A percentile compares a stretch with the other conserved stretches of the same genome.
phyloP scores from a whole-genome alignment of 2,888 invertebrate species.

The Parelbella ahira region DNA sequence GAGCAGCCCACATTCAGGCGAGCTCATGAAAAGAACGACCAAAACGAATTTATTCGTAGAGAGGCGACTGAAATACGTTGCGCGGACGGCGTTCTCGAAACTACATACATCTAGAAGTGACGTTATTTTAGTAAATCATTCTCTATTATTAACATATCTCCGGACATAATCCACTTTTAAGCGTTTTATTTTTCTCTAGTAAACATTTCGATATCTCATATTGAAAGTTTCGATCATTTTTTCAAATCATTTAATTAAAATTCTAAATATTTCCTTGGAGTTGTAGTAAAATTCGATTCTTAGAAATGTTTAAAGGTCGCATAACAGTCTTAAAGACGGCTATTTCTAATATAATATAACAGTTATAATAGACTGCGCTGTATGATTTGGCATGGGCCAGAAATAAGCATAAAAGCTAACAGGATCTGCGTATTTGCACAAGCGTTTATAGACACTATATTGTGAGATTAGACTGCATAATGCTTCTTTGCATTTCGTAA shows the following conservation, averaged over 20 bases:
- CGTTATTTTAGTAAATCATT: no score
- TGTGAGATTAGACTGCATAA: constrained; percentile 37
- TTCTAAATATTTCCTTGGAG: no score
- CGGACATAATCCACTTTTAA: no score
- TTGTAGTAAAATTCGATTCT: no score
- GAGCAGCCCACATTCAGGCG: constrained; percentile 66
- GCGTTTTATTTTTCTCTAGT: no score
- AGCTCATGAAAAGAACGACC: constrained; percentile 72
- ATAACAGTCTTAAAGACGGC: no score
- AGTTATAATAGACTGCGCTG: not conserved
- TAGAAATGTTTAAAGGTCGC: no score
- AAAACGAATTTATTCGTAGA: constrained; percentile 68
- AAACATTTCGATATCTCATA: no score
- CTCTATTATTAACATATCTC: no score
- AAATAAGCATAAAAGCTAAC: constrained; percentile 16
- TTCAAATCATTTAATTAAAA: no score
- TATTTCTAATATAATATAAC: no score
- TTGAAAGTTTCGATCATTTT: no score
- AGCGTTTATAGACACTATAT: constrained; percentile 17
- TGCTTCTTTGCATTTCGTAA: constrained; percentile 38
- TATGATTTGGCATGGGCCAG: constrained; percentile 4
- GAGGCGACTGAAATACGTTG: constrained; percentile 69
- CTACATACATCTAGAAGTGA: constrained; percentile 36
- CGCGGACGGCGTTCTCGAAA: constrained; percentile 31
- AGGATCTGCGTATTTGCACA: constrained; percentile 8